phyloP scores from a whole-genome alignment of 2,797 vertebrate species.

The Megalops cyprinoides region DNA sequence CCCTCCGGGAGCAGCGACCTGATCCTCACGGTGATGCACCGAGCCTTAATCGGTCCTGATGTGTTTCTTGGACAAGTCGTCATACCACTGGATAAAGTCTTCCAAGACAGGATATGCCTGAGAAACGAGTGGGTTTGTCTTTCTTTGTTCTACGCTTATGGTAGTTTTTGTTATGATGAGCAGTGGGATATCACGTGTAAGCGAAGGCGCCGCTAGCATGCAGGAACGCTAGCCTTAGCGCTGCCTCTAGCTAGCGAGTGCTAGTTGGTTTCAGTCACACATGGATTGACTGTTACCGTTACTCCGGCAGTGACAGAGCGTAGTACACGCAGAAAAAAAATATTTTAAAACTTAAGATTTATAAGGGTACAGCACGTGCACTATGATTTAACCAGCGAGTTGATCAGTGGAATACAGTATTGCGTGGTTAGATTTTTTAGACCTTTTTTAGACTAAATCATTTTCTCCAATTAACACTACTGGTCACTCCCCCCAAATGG shows the following conservation, averaged over 20 bases:
- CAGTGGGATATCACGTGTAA: background rate
- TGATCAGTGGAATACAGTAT: no score
- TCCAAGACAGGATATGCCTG: conserved; percentile 76
- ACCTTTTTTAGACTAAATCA: no score
- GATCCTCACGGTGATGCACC: conserved; percentile 89
- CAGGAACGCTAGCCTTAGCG: background rate
- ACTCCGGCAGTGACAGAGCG: background rate
- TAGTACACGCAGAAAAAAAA: background rate
- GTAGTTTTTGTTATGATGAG: conserved; percentile 8
- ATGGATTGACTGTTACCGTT: background rate
- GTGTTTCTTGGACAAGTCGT: conserved; percentile 88
- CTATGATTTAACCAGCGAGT: background rate
- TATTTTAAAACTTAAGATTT: no score
- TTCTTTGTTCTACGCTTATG: conserved; percentile 15
- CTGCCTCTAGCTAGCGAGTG: background rate
- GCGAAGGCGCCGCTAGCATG: no score
- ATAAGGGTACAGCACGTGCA: no score
- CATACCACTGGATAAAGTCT: conserved; percentile 80
- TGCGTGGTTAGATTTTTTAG: no score
- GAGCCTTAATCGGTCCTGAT: conserved; percentile 91
- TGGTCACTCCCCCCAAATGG: no score
- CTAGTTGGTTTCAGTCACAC: background rate
- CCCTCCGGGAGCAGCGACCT: conserved; percentile 78
- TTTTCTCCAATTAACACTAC: no score
- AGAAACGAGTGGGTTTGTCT: conserved; percentile 74